Evolutionary conservation across 2,797 vertebrate genomes (phyloP).

Genomic region (Sebastes baramenuke): DNA sequence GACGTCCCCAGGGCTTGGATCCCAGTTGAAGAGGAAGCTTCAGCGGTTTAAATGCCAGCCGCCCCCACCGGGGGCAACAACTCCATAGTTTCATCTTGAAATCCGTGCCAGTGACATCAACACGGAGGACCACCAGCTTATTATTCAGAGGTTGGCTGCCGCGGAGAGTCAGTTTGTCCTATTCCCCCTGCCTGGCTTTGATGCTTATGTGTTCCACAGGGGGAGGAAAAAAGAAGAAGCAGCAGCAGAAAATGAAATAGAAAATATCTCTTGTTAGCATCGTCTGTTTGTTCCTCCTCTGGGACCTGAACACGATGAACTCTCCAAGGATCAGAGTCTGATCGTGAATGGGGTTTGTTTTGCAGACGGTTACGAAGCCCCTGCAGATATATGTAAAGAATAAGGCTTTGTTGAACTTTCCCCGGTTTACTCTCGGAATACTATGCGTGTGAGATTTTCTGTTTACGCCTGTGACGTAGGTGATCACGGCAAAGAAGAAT

Average conservation of each 20-base stretch:
- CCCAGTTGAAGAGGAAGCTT: constrained; percentile 26
- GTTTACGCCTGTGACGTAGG: constrained; percentile 55
- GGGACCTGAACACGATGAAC: constrained; percentile 39
- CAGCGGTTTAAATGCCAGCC: constrained; percentile 47
- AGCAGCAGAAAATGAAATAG: constrained; percentile 15
- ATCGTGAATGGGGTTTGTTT: constrained; percentile 59
- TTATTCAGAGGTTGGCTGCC: constrained; percentile 34
- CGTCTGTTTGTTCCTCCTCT: constrained; percentile 59
- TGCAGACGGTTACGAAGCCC: constrained; percentile 22
- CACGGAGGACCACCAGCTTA: constrained; percentile 42
- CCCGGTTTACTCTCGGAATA: constrained; percentile 13
- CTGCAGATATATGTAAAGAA: constrained; percentile 53
- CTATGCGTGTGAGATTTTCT: constrained; percentile 11
- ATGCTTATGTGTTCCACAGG: constrained; percentile 31
- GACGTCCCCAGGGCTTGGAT: constrained; percentile 19
- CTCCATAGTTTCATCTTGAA: constrained; percentile 21
- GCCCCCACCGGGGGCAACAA: background rate
- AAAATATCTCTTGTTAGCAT: constrained; percentile 41
- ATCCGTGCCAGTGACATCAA: constrained; percentile 18
- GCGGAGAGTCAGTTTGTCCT: constrained; percentile 2
- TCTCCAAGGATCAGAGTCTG: constrained; percentile 37
- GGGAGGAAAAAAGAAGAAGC: background rate
- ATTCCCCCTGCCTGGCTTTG: constrained; percentile 37
- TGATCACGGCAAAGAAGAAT: background rate
- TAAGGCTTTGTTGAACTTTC: constrained; percentile 61